Evolutionary conservation across 2,797 vertebrate genomes (phyloP).

Genomic region (Tenualosa ilisha): DNA sequence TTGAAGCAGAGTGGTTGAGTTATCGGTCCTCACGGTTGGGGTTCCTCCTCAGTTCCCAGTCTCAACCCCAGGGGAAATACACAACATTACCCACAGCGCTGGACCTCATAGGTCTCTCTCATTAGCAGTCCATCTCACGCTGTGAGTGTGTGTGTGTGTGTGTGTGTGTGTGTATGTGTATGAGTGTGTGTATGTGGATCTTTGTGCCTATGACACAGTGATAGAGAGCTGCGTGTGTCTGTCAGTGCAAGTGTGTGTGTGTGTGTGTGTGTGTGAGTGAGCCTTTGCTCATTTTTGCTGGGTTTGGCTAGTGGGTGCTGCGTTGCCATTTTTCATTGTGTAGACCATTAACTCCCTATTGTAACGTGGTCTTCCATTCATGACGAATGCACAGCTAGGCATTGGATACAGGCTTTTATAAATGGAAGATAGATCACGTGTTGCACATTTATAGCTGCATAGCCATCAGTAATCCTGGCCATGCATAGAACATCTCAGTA

Average conservation of each 20-base stretch:
- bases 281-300: background rate
- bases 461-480: background rate
- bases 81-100: constrained; percentile 7
- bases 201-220: background rate
- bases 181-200: background rate
- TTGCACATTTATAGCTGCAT: background rate
- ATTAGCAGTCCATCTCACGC: background rate
- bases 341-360: constrained; percentile 5
- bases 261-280: background rate
- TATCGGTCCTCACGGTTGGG: background rate
- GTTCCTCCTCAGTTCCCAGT: background rate
- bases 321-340: background rate
- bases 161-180: background rate
- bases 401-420: background rate
- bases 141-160: background rate
- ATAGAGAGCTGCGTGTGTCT: background rate
- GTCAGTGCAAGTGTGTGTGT: background rate
- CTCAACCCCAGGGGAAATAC: constrained; percentile 9
- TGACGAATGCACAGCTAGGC: background rate
- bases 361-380: background rate
- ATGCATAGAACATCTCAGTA: background rate
- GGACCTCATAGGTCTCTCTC: constrained; percentile 1
- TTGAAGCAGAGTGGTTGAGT: background rate
- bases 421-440: background rate
- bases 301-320: background rate